Evolutionary conservation across 2,797 vertebrate species (phyloP), one percentile per base, ranked within the genome.

Genomic region (Falco concolor): DNA sequence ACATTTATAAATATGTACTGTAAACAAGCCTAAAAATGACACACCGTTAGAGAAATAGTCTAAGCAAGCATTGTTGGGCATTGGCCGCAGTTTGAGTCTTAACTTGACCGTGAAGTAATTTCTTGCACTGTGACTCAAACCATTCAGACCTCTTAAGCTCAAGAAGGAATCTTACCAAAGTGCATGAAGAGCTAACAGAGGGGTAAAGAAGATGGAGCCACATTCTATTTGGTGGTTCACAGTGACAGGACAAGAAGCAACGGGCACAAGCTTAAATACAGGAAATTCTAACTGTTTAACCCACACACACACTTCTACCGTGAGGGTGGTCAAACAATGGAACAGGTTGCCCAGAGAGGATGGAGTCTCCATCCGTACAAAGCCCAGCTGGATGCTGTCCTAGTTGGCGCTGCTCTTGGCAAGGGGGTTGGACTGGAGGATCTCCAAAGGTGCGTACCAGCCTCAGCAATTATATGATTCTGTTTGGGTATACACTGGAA

Each of bases 331-430:
- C 47, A 90, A 47, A 87, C 68, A 68, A 2, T 50, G 44, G 38
- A 67, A 63, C 13, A 49, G n/a, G 24, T 56, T 84, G 12, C 45
- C 30, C 13, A 12, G 50, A 49, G 32, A 38, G 22, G 9, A 27
- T 57, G 52, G 65, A 57, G 12, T 47, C 73, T 89, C 40, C 16
- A 8, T 60, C 68, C 63, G n/a, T 0, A 0, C 1, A 8, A 28
- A 80, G 56, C 45, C 14, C 11, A 56, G 13, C 23, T 36, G 53
- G 25, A 21, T 7, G 3, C 36, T 75, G 23, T 56, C 47, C 42
- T 61, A 38, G 17, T 50, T 49, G 57, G 22, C 13, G 20, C 20
- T 2, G 11, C 34, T 69, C 42, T 59, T 63, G 57, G 67, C 49
- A 74, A 49, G 30, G 54, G 30, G 13, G 6, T 22, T 65, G 44